Conservation (phyloP, 2,888 invertebrate genomes). For the Spodoptera picta region DNA sequence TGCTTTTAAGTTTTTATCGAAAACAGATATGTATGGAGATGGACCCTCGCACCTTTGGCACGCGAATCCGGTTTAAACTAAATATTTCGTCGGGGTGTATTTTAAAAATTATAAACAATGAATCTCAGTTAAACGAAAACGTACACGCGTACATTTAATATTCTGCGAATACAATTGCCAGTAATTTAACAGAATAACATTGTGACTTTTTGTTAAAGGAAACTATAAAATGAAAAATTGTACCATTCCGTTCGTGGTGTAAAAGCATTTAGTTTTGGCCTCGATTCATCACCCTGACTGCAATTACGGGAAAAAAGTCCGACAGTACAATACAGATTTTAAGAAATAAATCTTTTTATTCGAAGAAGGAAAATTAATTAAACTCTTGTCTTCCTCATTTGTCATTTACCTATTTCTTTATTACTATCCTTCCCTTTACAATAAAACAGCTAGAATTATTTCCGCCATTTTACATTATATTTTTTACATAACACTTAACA, state of each 20-base stretch:
- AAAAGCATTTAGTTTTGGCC: slow-evolving; percentile 52
- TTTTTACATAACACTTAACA: slow-evolving; percentile 2
- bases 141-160: no score
- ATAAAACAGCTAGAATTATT: slow-evolving; percentile 25
- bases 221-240: no score
- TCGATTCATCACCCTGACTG: slow-evolving; percentile 23
- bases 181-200: no score
- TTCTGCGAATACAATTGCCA: no score
- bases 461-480: slow-evolving; percentile 21
- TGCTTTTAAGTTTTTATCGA: slow-evolving; percentile 36
- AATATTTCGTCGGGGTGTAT: neutral
- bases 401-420: slow-evolving; percentile 34
- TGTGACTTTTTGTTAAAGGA: no score
- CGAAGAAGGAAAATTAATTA: slow-evolving; percentile 46
- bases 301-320: slow-evolving; percentile 34
- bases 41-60: slow-evolving; percentile 25
- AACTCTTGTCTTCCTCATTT: slow-evolving; percentile 50
- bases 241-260: slow-evolving; percentile 57
- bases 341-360: slow-evolving; percentile 46
- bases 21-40: slow-evolving; percentile 26
- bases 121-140: no score
- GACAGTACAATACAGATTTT: slow-evolving; percentile 11
- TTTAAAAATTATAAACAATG: no score
- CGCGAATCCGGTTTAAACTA: slow-evolving; percentile 6
- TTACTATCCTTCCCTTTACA: slow-evolving; percentile 6